A percentile compares a stretch with the other conserved stretches of the same genome.
phyloP scores from a whole-genome alignment of 1,140 invertebrate genomes.

The Leptopilina boulardi region DNA sequence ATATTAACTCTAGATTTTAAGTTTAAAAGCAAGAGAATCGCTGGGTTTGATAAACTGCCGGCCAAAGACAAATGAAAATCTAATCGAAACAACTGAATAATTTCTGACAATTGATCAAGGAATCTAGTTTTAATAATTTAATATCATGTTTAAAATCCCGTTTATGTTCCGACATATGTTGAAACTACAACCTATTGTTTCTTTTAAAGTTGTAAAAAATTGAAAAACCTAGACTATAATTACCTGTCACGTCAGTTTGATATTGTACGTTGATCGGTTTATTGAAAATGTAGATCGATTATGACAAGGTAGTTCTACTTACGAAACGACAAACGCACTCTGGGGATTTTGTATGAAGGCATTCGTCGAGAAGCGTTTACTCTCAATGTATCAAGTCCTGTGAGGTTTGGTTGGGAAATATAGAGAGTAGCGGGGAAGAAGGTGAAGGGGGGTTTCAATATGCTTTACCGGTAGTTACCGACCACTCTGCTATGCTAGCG shows the following conservation, averaged over 20 bases:
- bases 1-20: no score
- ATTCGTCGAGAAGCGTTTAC: conserved; percentile 50
- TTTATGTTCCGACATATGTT: no score
- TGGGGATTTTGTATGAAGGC: conserved; percentile 62
- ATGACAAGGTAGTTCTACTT: conserved; percentile 57
- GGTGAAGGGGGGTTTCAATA: conserved; percentile 68
- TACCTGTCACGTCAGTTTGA: conserved; percentile 69
- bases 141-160: no score
- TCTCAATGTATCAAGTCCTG: conserved; percentile 53
- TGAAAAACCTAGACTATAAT: conserved; percentile 51
- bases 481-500: conserved; percentile 62
- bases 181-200: no score
- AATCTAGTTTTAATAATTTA: no score
- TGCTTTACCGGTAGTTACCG: conserved; percentile 71
- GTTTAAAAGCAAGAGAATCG: no score
- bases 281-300: conserved; percentile 59
- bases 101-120: no score
- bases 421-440: conserved; percentile 47
- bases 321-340: conserved; percentile 69
- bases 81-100: no score
- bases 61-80: no score
- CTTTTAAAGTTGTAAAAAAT: no score
- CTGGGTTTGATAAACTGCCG: no score
- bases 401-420: conserved; percentile 51
- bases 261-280: conserved; percentile 39